Conservation (phyloP, 1,140 invertebrate genomes). For the Microplitis demolitor region DNA sequence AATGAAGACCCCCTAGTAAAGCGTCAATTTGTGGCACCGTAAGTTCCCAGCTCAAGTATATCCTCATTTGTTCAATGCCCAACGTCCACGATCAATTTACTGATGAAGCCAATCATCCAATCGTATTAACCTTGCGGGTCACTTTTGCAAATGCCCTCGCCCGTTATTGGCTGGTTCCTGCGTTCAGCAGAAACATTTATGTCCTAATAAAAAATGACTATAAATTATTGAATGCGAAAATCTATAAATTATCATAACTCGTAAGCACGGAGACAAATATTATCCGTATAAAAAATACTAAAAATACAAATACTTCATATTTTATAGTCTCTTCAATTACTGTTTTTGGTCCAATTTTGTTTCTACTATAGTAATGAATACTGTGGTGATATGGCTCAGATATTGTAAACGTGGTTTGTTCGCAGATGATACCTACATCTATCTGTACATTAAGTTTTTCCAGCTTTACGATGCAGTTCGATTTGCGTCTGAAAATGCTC, state of each 20-base stretch:
- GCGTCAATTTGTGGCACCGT: slow-evolving; percentile 46
- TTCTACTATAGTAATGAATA: no score
- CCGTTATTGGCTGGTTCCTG: slow-evolving; percentile 56
- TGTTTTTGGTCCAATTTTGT: no score
- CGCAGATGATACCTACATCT: no score
- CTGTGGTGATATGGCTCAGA: no score
- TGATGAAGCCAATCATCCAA: slow-evolving; percentile 60
- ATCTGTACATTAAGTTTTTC: no score
- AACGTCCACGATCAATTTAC: slow-evolving; percentile 52
- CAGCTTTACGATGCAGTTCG: no score
- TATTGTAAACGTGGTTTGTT: no score
- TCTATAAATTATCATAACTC: neutral
- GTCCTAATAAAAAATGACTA: neutral
- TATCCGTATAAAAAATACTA: no score
- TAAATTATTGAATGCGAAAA: neutral
- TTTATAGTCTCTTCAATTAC: no score
- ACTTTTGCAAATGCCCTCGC: slow-evolving; percentile 37
- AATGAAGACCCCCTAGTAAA: slow-evolving; percentile 14
- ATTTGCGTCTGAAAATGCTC: no score
- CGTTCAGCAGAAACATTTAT: slow-evolving; percentile 15
- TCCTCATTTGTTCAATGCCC: slow-evolving; percentile 60
- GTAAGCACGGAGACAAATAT: no score
- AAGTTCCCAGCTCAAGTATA: slow-evolving; percentile 52
- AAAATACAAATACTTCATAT: no score
- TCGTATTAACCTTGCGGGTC: slow-evolving; percentile 58